Percentiles rank a stretch among this genome's conserved stretches.
phyloP scores from a whole-genome alignment of 2,113 vertebrate genomes.

The cattle (Bos taurus) region DNA sequence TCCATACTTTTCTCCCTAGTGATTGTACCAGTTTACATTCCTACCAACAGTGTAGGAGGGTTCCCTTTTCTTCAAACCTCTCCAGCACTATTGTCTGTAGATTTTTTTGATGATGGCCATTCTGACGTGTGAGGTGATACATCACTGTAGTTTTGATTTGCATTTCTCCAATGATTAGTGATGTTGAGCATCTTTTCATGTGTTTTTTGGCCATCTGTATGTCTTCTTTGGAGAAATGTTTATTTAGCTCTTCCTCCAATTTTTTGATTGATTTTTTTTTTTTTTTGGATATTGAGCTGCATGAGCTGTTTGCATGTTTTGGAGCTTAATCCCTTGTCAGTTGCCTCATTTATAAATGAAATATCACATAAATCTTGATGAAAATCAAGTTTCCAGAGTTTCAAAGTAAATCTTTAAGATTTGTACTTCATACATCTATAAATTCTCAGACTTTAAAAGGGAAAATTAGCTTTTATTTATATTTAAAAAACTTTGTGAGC shows the following conservation, averaged over 20 bases:
- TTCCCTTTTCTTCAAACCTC: not conserved
- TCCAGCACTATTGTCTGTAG: not conserved
- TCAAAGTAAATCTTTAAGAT: slow-evolving; percentile 7
- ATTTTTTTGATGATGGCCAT: not conserved
- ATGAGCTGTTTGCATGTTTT: not conserved
- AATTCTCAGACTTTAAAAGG: not conserved
- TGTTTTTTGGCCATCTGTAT: not conserved
- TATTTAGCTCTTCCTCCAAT: not conserved
- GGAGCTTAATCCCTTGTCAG: not conserved
- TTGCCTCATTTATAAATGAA: not conserved
- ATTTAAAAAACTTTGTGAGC: not conserved
- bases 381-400: not conserved
- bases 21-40: not conserved
- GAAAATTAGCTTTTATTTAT: not conserved
- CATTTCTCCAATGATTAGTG: not conserved
- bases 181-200: not conserved
- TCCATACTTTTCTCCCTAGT: not conserved
- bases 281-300: not conserved
- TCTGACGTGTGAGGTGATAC: not conserved
- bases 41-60: not conserved
- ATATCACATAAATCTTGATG: not conserved
- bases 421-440: not conserved
- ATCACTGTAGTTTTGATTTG: not conserved
- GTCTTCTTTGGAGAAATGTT: not conserved
- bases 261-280: not conserved